Evolutionary conservation across 1,140 invertebrate genomes (phyloP).

Genomic region (Helicoverpa zea): DNA sequence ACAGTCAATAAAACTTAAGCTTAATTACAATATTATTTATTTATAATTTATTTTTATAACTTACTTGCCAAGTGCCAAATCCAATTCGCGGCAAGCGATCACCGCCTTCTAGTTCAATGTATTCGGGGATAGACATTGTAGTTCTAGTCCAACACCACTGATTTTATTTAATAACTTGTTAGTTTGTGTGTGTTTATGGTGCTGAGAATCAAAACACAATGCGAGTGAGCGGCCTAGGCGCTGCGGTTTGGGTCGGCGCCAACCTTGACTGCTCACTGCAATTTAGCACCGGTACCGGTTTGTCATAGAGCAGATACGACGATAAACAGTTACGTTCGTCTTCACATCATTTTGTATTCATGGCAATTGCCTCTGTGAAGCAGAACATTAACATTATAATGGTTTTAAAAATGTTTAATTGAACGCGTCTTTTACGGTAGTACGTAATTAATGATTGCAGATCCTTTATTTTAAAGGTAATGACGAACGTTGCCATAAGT

Average conservation of each 20-base stretch:
- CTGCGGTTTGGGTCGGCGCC: constrained; percentile 6
- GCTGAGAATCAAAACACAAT: constrained; percentile 51
- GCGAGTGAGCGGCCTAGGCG: constrained; percentile 43
- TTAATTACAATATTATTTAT: constrained; percentile 1
- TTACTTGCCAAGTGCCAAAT: constrained; percentile 90
- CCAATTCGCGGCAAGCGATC: constrained; percentile 88
- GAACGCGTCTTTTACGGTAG: neutral
- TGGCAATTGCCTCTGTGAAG: constrained; percentile 8
- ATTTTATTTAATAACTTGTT: neutral
- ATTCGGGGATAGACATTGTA: constrained; percentile 69
- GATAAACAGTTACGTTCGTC: constrained; percentile 1
- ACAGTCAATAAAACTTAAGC: no score
- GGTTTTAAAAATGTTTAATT: neutral
- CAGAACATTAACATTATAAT: constrained; percentile 11
- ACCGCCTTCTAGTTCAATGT: constrained; percentile 77
- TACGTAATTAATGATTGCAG: neutral
- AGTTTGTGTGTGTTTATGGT: constrained; percentile 33
- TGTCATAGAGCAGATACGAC: constrained; percentile 7
- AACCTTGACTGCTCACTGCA: constrained; percentile 43
- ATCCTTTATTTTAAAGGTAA: no score
- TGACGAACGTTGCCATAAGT: no score
- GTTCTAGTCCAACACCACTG: neutral
- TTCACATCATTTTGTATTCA: constrained; percentile 2
- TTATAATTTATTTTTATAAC: constrained; percentile 45
- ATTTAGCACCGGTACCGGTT: constrained; percentile 28